These are phyloP conservation scores for Lasioglossum pauxillum DNA, from an alignment of 2,888 invertebrate species.

Conservation along the genomic window DNA sequence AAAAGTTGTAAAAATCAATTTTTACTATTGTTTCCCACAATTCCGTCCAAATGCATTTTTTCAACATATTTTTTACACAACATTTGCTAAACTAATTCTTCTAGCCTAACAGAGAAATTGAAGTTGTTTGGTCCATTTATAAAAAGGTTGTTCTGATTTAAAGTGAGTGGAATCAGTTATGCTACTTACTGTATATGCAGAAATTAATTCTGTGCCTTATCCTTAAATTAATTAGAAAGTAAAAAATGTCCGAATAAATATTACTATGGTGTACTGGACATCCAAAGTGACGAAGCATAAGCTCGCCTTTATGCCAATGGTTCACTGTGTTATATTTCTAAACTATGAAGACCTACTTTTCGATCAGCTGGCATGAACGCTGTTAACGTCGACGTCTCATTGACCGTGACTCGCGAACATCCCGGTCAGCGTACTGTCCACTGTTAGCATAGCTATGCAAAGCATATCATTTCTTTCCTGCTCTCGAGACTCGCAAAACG, in stretches of 20 bases:
- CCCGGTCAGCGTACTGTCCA: neutral
- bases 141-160: too few relatives aligned
- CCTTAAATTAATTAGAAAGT: neutral
- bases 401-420: conserved; percentile 23
- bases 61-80: too few relatives aligned
- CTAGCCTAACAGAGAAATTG: too few relatives aligned
- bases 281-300: neutral
- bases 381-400: neutral
- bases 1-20: too few relatives aligned
- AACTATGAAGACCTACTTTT: neutral
- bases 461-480: conserved; percentile 15
- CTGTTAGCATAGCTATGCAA: conserved; percentile 19
- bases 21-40: too few relatives aligned
- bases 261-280: too few relatives aligned
- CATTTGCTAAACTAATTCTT: too few relatives aligned
- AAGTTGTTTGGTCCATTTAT: too few relatives aligned
- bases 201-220: neutral
- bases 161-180: too few relatives aligned
- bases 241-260: too few relatives aligned
- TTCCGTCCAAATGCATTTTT: too few relatives aligned
- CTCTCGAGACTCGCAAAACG: conserved; percentile 35
- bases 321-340: neutral
- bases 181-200: too few relatives aligned
- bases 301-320: neutral
- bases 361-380: neutral